A percentile compares a stretch with the other conserved stretches of the same genome.
Conservation (phyloP, 2,888 invertebrate genomes). For the Schrankia costaestrigalis region DNA sequence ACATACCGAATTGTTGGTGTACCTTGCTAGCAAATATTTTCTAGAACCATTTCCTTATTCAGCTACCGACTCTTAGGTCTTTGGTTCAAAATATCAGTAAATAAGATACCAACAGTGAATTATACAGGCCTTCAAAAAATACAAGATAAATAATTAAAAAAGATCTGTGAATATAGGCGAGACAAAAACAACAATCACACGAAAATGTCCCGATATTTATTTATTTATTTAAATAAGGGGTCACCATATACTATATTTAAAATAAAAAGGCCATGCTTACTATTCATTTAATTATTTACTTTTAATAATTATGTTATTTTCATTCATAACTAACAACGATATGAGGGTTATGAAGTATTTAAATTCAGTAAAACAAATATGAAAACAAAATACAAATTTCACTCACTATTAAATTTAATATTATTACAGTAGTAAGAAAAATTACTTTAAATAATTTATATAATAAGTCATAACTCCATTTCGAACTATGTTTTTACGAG, state of each 20-base stretch:
- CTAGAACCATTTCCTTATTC: too few species aligned
- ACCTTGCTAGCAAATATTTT: too few species aligned
- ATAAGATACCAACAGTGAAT: too few species aligned
- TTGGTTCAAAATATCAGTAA: too few species aligned
- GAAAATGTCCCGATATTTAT: too few species aligned
- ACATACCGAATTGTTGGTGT: too few species aligned
- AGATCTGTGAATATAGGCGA: too few species aligned
- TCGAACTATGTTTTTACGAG: slow-evolving; percentile 65
- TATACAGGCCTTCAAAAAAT: too few species aligned
- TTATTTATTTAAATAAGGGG: too few species aligned
- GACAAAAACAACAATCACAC: too few species aligned
- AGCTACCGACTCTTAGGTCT: too few species aligned
- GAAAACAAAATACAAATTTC: slow-evolving; percentile 80
- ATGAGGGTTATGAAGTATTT: slow-evolving; percentile 80
- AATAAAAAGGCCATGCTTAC: slow-evolving; percentile 73
- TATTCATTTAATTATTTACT: slow-evolving; percentile 81
- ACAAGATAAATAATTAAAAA: too few species aligned
- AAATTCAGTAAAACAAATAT: slow-evolving; percentile 79
- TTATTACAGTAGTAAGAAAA: slow-evolving; percentile 78
- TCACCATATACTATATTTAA: slow-evolving; percentile 34
- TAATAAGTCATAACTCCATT: slow-evolving; percentile 74
- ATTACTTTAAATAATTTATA: slow-evolving; percentile 76
- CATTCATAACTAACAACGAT: slow-evolving; percentile 82
- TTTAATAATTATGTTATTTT: slow-evolving; percentile 81
- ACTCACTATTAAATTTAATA: slow-evolving; percentile 80